Conservation (phyloP, 2,113 vertebrate species). For the rat (Rattus norvegicus) region GRCr8 NC_086025.1:26523001-26523500, state of each 20-base stretch:
- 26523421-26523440: not conserved
- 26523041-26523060: not conserved
- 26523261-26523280: constrained; percentile 40
- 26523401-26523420: not conserved
- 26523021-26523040: constrained; percentile 23
- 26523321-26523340: not conserved
- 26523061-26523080: not conserved
- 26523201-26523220: not conserved
- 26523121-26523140: not conserved
- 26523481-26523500: constrained; percentile 15
- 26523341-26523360: constrained; percentile 32
- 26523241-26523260: constrained; percentile 31
- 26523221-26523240: constrained; percentile 3
- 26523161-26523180: constrained; percentile 10
- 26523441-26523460: not conserved
- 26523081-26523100: not conserved
- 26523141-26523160: not conserved
- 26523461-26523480: constrained; percentile 26
- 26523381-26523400: constrained; percentile 22
- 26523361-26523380: constrained; percentile 25
- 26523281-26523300: constrained; percentile 15
- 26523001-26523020: not conserved
- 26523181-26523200: not conserved
- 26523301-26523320: not conserved
- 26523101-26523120: not conserved